Evolutionary conservation across 2,797 vertebrate genomes (phyloP).

Genomic region (Alauda arvensis): DNA sequence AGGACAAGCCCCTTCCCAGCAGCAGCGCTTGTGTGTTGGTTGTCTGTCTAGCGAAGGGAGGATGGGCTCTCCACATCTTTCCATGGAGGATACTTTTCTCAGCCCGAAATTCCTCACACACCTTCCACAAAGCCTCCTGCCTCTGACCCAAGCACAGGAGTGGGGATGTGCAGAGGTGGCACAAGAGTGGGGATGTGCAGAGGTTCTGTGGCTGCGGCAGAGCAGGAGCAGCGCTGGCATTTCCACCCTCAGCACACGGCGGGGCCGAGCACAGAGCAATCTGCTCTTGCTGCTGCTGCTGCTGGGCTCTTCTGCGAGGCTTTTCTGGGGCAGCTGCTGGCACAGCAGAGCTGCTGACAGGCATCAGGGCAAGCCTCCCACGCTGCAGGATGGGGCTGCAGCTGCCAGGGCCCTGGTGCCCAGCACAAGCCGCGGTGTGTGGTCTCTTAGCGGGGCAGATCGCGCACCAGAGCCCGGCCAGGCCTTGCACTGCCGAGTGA

Average conservation of each 20-base stretch:
- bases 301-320: not conserved
- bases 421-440: fast-evolving
- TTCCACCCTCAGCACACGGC: fast-evolving
- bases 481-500: not conserved
- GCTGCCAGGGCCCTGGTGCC: not conserved
- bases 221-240: not conserved
- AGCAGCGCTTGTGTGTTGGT: not conserved
- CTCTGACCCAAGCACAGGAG: not conserved
- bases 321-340: not conserved
- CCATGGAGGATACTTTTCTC: fast-evolving
- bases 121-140: not conserved
- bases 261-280: not conserved
- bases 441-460: not conserved
- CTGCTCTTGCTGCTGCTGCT: not conserved
- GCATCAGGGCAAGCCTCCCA: not conserved
- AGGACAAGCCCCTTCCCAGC: not conserved
- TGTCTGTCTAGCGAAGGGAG: not conserved
- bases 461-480: not conserved
- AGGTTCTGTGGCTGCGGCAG: not conserved
- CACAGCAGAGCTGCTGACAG: not conserved
- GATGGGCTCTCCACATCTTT: not conserved
- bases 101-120: not conserved
- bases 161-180: not conserved
- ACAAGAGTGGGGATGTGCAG: not conserved
- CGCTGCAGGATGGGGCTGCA: not conserved